A percentile compares a stretch with the other conserved stretches of the same genome.
Conservation (phyloP, 2,113 vertebrate species). For the Protomyctophum bolini region DNA sequence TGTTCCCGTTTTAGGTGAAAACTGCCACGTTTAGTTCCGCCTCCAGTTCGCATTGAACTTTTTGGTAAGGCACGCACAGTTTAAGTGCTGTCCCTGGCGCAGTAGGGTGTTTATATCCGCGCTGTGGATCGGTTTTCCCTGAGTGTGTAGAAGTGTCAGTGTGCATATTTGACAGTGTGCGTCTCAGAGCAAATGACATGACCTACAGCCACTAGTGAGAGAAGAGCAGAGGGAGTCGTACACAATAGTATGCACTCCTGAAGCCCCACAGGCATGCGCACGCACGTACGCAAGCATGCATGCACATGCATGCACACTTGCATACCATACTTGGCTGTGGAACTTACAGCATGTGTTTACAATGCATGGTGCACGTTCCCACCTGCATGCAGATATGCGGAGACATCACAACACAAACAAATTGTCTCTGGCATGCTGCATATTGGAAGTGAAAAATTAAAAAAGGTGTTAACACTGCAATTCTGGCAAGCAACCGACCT, state of each 20-base stretch:
- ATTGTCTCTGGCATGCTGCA: conserved; percentile 40
- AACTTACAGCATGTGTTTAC: conserved; percentile 35
- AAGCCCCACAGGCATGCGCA: conserved; percentile 26
- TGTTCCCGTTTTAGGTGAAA: conserved; percentile 70
- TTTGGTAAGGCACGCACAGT: conserved; percentile 26
- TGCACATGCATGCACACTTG: conserved; percentile 20
- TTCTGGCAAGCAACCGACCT: conserved; percentile 36
- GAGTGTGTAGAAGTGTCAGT: conserved; percentile 37
- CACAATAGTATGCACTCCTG: conserved; percentile 40
- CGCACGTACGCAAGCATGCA: conserved; percentile 17
- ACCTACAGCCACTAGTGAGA: conserved; percentile 58
- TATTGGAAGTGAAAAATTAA: conserved; percentile 47
- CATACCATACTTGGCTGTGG: conserved; percentile 8
- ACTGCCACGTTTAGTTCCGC: conserved; percentile 59
- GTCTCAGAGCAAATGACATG: conserved; percentile 49
- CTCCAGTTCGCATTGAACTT: conserved; percentile 49
- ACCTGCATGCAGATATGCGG: conserved; percentile 22
- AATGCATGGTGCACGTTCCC: conserved; percentile 23
- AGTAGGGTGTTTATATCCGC: conserved; percentile 37
- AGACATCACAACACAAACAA: conserved; percentile 15
- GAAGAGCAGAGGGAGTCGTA: conserved; percentile 44
- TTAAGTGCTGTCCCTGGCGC: conserved; percentile 28
- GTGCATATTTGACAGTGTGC: conserved; percentile 37
- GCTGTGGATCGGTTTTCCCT: conserved; percentile 30
- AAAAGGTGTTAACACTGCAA: conserved; percentile 32